These are phyloP conservation scores for Trogon melanurus DNA, from an alignment of 2,113 vertebrate species.

Conservation along the genomic window DNA sequence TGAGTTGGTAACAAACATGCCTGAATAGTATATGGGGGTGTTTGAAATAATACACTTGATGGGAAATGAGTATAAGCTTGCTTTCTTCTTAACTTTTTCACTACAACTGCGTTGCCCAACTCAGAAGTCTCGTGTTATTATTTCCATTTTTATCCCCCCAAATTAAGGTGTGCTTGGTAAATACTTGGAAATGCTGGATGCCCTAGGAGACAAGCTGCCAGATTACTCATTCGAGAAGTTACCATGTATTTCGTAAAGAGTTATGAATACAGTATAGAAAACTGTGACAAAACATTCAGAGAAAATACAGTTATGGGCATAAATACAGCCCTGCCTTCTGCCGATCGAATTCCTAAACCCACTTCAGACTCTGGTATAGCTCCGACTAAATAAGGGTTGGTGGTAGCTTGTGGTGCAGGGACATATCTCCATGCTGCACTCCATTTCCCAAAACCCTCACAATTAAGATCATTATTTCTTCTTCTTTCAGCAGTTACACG, in stretches of 20 bases:
- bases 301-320: background rate
- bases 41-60: background rate
- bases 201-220: background rate
- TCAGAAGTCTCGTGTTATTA: background rate
- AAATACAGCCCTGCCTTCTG: background rate
- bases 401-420: background rate
- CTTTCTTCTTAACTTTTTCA: background rate
- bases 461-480: background rate
- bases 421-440: accelerated
- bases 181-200: background rate
- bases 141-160: accelerated
- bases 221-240: background rate
- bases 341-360: background rate
- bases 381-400: background rate
- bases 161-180: background rate
- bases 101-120: background rate
- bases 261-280: background rate
- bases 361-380: background rate
- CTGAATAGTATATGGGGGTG: background rate
- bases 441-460: background rate
- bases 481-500: accelerated
- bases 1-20: background rate
- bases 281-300: background rate
- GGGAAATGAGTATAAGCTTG: background rate
- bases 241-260: background rate